Evolutionary conservation across 2,888 invertebrate genomes (phyloP).

Genomic region (Lucinisca nassula): DNA sequence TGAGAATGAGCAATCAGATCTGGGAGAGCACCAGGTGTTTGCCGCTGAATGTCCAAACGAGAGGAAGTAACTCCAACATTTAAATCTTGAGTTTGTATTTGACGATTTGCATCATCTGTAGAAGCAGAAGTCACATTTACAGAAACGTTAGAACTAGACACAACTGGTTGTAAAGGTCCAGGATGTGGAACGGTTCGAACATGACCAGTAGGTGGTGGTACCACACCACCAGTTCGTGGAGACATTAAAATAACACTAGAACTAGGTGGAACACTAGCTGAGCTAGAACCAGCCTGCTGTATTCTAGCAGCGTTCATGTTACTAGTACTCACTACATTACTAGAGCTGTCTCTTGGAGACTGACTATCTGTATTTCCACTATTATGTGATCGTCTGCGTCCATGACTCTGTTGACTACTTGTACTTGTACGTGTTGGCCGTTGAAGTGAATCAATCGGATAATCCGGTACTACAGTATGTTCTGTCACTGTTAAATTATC

Average conservation of each 20-base stretch:
- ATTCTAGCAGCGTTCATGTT: constrained; percentile 3
- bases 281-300: neutral
- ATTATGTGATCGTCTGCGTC: neutral
- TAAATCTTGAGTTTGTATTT: constrained; percentile 74
- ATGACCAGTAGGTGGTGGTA: neutral
- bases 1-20: constrained; percentile 84
- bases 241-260: neutral
- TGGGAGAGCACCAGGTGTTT: constrained; percentile 76
- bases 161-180: constrained; percentile 34
- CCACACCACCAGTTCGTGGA: neutral
- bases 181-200: neutral
- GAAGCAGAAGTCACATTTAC: constrained; percentile 49
- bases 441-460: constrained; percentile 69
- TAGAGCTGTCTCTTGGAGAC: neutral
- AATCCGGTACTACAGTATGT: constrained; percentile 58
- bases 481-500: neutral
- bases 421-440: constrained; percentile 51
- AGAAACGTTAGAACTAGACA: constrained; percentile 62
- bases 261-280: neutral
- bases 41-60: constrained; percentile 54
- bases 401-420: neutral
- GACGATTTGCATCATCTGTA: constrained; percentile 34
- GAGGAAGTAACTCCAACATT: constrained; percentile 70
- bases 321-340: constrained; percentile 25
- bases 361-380: neutral